Conservation (phyloP, 2,888 invertebrate genomes). For the Hybos culiciformis region DNA sequence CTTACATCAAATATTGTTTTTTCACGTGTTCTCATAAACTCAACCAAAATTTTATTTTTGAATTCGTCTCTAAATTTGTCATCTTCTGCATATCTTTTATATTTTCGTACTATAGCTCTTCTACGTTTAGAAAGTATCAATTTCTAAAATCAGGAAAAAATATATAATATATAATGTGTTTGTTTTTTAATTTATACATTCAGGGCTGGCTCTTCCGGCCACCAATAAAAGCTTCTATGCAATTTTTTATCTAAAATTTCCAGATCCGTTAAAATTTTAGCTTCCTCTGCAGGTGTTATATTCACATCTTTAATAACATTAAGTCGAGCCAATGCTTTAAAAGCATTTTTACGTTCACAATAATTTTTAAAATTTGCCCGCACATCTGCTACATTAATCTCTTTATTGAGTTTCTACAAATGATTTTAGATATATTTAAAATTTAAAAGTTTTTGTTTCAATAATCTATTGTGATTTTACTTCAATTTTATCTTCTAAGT, state of each 20-base stretch:
- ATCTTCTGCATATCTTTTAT: conserved; percentile 5
- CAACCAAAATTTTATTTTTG: neutral
- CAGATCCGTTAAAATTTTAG: conserved; percentile 4
- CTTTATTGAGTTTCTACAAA: no score
- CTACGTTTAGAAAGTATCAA: conserved; percentile 6
- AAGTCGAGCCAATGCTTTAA: conserved; percentile 7
- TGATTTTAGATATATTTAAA: no score
- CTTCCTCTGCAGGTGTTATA: conserved; percentile 1
- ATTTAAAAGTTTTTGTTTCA: no score
- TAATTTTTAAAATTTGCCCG: conserved; percentile 7
- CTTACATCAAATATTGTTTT: conserved; percentile 8
- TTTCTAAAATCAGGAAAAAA: conserved; percentile 3
- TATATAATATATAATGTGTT: neutral
- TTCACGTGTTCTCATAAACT: conserved; percentile 1
- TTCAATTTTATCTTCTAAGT: no score
- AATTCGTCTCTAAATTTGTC: conserved; percentile 1
- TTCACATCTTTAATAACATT: conserved; percentile 3
- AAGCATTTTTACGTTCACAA: conserved; percentile 2
- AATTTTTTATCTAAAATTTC: conserved; percentile 11
- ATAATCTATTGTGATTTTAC: no score
- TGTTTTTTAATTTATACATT: conserved; percentile 3
- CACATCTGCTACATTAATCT: conserved; percentile 3
- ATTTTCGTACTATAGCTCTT: conserved; percentile 8
- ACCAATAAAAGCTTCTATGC: conserved; percentile 6
- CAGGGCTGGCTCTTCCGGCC: conserved; percentile 4